phyloP scores from a whole-genome alignment of 2,113 vertebrate species.

The Polyodon spathula region DNA sequence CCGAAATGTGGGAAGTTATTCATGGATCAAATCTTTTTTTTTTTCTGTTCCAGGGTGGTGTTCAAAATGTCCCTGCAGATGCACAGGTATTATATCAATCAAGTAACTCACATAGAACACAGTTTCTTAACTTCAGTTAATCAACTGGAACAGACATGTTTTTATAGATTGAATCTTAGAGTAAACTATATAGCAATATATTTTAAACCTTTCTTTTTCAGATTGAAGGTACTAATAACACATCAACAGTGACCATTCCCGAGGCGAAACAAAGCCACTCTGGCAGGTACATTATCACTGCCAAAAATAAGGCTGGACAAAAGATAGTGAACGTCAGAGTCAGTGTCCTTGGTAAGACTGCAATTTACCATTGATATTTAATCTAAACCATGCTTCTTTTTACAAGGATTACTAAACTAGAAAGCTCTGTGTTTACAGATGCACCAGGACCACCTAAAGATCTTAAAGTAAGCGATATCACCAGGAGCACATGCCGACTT shows the following conservation, averaged over 20 bases:
- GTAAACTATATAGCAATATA: constrained; percentile 3
- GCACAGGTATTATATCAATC: constrained; percentile 65
- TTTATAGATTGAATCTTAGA: constrained; percentile 1
- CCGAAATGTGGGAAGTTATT: too few species aligned
- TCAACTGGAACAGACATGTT: neutral
- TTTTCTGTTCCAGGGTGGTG: constrained; percentile 62
- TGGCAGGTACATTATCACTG: constrained; percentile 85
- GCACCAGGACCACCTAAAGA: constrained; percentile 83
- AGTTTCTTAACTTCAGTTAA: neutral
- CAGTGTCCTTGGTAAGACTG: constrained; percentile 74
- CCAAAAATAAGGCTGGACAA: constrained; percentile 85
- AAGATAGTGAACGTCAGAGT: constrained; percentile 81
- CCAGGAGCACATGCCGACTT: constrained; percentile 83
- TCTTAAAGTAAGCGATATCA: constrained; percentile 86
- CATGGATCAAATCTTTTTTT: too few species aligned
- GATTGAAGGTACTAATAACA: constrained; percentile 74
- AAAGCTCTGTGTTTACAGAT: constrained; percentile 50
- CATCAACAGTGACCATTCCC: constrained; percentile 69
- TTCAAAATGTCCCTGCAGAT: constrained; percentile 80
- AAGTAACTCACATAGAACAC: neutral
- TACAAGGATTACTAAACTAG: neutral
- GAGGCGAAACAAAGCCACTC: constrained; percentile 74
- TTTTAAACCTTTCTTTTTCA: constrained; percentile 29
- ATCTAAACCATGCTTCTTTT: neutral
- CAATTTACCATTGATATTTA: neutral